A percentile compares a stretch with the other conserved stretches of the same genome.
Conservation (phyloP, 2,888 invertebrate species). For the Saturnia pavonia region DNA sequence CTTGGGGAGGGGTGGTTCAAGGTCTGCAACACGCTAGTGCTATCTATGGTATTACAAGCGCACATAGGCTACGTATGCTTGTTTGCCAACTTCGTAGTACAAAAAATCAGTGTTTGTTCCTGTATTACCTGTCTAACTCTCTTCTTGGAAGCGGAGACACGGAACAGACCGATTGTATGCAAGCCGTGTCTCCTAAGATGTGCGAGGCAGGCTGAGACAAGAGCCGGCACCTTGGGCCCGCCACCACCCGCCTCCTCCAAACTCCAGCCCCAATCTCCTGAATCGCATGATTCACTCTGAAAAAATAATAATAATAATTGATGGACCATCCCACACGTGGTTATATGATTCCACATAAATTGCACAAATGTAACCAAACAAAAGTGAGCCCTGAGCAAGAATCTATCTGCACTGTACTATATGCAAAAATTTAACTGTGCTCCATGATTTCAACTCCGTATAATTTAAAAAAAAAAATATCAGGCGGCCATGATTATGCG, state of each 20-base stretch:
- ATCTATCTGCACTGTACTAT: no score
- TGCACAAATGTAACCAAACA: not conserved
- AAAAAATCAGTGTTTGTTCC: not conserved
- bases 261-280: slow-evolving; percentile 83
- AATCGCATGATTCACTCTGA: slow-evolving; percentile 91
- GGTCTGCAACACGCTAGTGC: no score
- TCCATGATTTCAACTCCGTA: no score
- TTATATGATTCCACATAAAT: not conserved
- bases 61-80: no score
- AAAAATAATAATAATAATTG: slow-evolving; percentile 39
- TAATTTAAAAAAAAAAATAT: no score
- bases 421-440: no score
- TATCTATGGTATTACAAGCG: no score
- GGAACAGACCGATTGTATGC: slow-evolving; percentile 93
- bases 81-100: no score
- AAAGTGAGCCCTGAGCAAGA: no score
- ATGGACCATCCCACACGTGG: not conserved
- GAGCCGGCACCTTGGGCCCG: slow-evolving; percentile 86
- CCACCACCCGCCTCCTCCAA: slow-evolving; percentile 80
- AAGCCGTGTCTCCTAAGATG: slow-evolving; percentile 92
- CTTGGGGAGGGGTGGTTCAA: no score
- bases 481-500: no score
- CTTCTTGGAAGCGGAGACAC: slow-evolving; percentile 96
- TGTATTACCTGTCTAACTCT: slow-evolving; percentile 90
- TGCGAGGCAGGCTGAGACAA: slow-evolving; percentile 90